These are phyloP conservation scores for Zele albiditarsus DNA, from an alignment of 2,888 invertebrate species.

Conservation along the genomic window DNA sequence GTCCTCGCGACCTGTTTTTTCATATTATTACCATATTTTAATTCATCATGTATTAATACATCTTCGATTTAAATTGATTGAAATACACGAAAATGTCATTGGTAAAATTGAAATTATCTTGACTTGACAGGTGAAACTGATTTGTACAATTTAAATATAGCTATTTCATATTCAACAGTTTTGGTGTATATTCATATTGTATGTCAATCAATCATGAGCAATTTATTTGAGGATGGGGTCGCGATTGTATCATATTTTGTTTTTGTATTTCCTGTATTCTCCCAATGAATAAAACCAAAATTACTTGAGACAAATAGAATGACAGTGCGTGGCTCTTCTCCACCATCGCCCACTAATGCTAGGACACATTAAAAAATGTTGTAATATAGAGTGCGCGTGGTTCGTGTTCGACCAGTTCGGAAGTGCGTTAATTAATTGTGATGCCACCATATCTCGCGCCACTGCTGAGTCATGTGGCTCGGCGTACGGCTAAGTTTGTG, in stretches of 20 bases:
- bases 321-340: neutral
- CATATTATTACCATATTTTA: neutral
- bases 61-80: neutral
- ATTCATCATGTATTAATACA: neutral
- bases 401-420: conserved; percentile 60
- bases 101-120: neutral
- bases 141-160: neutral
- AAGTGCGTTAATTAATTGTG: conserved; percentile 75
- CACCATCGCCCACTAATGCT: neutral
- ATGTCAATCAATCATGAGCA: neutral
- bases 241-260: neutral
- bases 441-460: conserved; percentile 87
- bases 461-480: conserved; percentile 71
- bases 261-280: neutral
- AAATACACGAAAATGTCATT: neutral
- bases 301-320: neutral
- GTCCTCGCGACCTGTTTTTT: conserved; percentile 25
- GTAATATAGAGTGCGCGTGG: conserved; percentile 47
- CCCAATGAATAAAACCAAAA: neutral
- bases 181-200: neutral
- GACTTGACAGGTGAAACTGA: neutral
- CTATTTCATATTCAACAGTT: neutral
- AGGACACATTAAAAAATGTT: neutral
- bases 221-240: conserved; percentile 17
- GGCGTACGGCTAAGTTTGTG: conserved; percentile 72